Conservation (phyloP, 1,140 invertebrate species). For the Bombus terrestris region DNA sequence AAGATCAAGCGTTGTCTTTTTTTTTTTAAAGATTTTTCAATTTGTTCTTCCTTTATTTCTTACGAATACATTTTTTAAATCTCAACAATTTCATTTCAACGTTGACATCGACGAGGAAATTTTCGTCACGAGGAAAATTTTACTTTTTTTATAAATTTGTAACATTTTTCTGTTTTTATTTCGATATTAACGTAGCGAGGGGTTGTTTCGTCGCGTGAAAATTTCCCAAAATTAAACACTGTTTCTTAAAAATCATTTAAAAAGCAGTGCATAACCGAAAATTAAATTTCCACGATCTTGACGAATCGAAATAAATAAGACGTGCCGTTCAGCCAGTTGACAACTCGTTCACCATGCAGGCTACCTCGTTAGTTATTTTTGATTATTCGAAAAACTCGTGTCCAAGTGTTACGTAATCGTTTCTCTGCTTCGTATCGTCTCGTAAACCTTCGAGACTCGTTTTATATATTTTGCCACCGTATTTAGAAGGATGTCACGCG, state of each 20-base stretch:
- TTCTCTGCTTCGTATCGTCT: not conserved
- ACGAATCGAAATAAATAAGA: conserved; percentile 19
- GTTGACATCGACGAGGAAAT: no score
- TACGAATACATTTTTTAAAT: not conserved
- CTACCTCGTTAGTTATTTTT: not conserved
- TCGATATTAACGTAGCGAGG: no score
- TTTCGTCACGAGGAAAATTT: no score
- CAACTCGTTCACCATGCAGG: not conserved
- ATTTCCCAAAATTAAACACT: not conserved
- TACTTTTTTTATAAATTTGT: no score
- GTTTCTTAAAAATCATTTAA: not conserved
- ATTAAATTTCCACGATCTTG: not conserved
- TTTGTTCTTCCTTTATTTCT: not conserved
- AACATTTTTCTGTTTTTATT: no score
- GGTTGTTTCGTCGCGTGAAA: not conserved
- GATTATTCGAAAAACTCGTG: conserved; percentile 27
- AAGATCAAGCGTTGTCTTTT: not conserved
- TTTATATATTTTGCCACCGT: not conserved
- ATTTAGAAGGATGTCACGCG: not conserved
- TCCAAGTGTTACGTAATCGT: conserved; percentile 14
- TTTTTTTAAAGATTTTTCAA: not conserved
- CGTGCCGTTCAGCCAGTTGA: not conserved
- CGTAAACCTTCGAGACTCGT: not conserved
- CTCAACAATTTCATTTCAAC: no score
- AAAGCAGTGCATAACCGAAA: not conserved